phyloP scores from a whole-genome alignment of 2,113 vertebrate genomes.

The Lichenostomus cassidix region DNA sequence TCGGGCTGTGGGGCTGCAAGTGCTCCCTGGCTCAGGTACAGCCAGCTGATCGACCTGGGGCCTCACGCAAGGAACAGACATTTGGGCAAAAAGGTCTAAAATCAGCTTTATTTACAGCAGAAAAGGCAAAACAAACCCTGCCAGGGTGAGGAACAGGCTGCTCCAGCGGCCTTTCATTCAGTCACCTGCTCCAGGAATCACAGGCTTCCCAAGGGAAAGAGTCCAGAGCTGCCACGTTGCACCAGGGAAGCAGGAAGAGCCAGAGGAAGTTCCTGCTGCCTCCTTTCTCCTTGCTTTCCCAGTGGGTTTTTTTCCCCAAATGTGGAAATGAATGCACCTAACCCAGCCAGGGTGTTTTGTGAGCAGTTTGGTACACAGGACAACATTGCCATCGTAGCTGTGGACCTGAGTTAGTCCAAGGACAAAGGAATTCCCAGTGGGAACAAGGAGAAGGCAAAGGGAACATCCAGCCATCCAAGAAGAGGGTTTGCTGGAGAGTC shows the following conservation, averaged over 20 bases:
- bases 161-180: neutral
- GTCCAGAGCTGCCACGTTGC: neutral
- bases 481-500: neutral
- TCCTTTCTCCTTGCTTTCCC: neutral
- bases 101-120: slow-evolving; percentile 31
- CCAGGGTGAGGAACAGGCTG: neutral
- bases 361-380: neutral
- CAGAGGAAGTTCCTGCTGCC: neutral
- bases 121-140: neutral
- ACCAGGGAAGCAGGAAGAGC: neutral
- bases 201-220: neutral
- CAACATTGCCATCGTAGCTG: no score
- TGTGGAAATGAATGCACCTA: neutral
- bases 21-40: no score
- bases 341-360: neutral
- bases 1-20: neutral
- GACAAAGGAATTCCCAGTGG: neutral
- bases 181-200: neutral
- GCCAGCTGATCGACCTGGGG: neutral
- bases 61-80: neutral
- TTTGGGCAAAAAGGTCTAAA: neutral
- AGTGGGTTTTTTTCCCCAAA: neutral
- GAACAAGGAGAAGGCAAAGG: neutral
- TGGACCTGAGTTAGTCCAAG: neutral
- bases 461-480: neutral